Evolutionary conservation across 2,113 vertebrate genomes (phyloP), one percentile per base, ranked within the genome.

Genomic region (Oreochromis spilurus): DNA sequence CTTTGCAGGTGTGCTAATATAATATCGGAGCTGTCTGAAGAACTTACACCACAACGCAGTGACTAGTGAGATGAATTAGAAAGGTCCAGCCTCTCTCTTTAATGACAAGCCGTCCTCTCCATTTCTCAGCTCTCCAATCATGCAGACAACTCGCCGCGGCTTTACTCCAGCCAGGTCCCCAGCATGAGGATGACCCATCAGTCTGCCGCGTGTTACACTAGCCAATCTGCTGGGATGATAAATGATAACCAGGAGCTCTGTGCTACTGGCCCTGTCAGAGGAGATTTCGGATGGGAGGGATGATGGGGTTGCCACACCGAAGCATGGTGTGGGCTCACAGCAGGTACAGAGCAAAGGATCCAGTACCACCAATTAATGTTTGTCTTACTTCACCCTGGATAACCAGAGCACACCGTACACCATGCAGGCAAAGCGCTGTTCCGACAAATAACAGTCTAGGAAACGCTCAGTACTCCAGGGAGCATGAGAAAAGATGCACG

Each of bases 221-320:
- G 78, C 85, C 95, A 94, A 91, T 96, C 96, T 96, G 93, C 94
- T 90, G 94, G 94, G 94, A 96, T 97, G 96, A 97, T 96, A 86
- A 96, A 97, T 96, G 94, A 94, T 95, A 95, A 95, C 91, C 90
- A 91, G 91, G 91, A 93, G 96, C 93, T 93, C 87, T 70, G 94
- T 95, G 85, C 90, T 91, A 86, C 90, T 92, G 91, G 93, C 93
- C 91, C 94, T 95, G 96, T 96, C 94, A 92, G 95, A 94, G 94
- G 88, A 95, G 93, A 93, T 95, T 94, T 91, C 82, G 83, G 86
- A 95, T 87, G 83, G 87, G 91, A 60, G 82, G 83, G 94, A 94
- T 95, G 79, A 95, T 95, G 93, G 62, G 94, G 86, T 90, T 91
- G 85, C 93, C 91, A 88, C 93, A 92, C 88, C n/a, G 79, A 84